Percentiles rank a stretch among this genome's conserved stretches.
Evolutionary conservation across 2,797 vertebrate species (phyloP).

Genomic region (Leucoraja ocellata): DNA sequence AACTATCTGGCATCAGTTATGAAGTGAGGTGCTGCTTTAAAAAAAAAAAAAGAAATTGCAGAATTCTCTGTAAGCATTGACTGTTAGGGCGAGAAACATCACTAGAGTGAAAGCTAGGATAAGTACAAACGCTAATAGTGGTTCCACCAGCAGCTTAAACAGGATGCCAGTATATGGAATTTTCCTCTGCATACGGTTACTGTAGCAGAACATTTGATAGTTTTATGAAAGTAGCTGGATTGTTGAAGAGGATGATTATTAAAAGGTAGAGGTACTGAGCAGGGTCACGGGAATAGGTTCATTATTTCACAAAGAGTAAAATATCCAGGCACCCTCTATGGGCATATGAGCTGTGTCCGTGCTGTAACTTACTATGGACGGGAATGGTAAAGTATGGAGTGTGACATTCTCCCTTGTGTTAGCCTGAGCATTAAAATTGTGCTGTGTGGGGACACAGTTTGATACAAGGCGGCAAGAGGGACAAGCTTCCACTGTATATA

Average conservation of each 20-base stretch:
- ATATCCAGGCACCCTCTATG: neutral
- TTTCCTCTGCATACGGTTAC: neutral
- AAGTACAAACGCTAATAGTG: neutral
- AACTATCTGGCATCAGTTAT: neutral
- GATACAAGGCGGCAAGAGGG: too few relatives aligned
- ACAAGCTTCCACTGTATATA: too few relatives aligned
- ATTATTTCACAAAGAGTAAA: neutral
- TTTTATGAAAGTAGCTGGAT: neutral
- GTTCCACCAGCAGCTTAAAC: neutral
- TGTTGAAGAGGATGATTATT: neutral
- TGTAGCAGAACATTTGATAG: neutral
- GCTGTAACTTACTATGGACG: neutral
- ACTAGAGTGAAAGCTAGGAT: neutral
- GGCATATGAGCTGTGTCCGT: neutral
- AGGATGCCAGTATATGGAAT: neutral
- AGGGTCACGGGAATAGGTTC: neutral
- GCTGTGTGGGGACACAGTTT: too few relatives aligned
- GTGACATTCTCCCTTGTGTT: too few relatives aligned
- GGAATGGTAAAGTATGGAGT: neutral
- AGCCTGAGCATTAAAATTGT: too few relatives aligned
- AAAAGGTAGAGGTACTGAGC: neutral
- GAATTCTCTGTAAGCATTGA: neutral
- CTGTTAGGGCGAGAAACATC: neutral
- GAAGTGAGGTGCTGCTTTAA: neutral
- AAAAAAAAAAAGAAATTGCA: neutral